Percentiles rank a stretch among this genome's conserved stretches.
Evolutionary conservation across 2,797 vertebrate species (phyloP).

Genomic region (Molothrus aeneus): DNA sequence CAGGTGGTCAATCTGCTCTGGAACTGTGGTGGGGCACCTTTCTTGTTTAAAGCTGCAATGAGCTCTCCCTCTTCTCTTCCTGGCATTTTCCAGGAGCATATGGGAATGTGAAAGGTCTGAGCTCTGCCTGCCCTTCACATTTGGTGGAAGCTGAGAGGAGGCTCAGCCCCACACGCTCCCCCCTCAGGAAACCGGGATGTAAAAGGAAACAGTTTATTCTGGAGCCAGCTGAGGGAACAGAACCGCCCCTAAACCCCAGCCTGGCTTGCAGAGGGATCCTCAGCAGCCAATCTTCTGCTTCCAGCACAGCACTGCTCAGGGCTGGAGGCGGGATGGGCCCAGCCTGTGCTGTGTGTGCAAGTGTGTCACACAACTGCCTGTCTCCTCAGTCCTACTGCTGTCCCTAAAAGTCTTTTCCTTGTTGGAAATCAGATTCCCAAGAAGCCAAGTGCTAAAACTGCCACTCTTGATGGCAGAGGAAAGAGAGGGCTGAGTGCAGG

Average conservation of each 20-base stretch:
- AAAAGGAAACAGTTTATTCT: conserved; percentile 20
- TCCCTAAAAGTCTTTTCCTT: not conserved
- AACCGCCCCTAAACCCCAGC: not conserved
- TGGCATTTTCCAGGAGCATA: not conserved
- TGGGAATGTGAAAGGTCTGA: not conserved
- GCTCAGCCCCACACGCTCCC: not conserved
- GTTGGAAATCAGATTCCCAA: not conserved
- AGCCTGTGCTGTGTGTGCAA: not conserved
- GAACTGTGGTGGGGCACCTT: not conserved
- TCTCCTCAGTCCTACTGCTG: fast-evolving
- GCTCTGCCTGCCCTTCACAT: not conserved
- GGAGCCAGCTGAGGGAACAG: not conserved
- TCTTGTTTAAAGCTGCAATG: not conserved
- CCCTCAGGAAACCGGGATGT: not conserved
- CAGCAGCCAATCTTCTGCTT: conserved; percentile 13
- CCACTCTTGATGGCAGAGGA: fast-evolving
- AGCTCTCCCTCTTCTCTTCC: not conserved
- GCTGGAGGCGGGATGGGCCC: not conserved
- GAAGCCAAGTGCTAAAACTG: not conserved
- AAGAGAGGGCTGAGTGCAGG: not conserved
- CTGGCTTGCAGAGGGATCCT: not conserved
- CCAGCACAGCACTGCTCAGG: not conserved
- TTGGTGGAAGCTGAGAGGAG: not conserved
- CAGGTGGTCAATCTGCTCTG: fast-evolving
- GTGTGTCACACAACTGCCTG: not conserved